These are phyloP conservation scores for Sebastes melanostomus DNA, from an alignment of 2,797 vertebrate species.

Conservation along the genomic window DNA sequence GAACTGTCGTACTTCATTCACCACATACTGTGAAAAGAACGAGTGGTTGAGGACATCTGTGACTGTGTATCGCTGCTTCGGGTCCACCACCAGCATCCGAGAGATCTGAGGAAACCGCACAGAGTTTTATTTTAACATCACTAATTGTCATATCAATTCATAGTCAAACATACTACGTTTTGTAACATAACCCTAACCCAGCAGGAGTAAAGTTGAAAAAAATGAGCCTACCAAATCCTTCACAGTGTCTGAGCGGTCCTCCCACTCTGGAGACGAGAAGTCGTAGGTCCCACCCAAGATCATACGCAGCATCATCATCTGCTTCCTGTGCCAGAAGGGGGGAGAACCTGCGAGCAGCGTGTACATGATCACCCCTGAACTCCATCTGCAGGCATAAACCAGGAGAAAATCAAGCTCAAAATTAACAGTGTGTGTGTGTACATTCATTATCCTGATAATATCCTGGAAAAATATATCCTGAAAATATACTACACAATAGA, in stretches of 20 bases:
- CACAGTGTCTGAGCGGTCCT: slow-evolving; percentile 94
- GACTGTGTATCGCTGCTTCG: slow-evolving; percentile 85
- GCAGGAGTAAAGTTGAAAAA: not conserved
- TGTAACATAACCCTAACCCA: not conserved
- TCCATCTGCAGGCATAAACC: slow-evolving; percentile 86
- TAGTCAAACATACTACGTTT: not conserved
- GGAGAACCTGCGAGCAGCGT: slow-evolving; percentile 95
- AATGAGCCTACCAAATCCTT: slow-evolving; percentile 91
- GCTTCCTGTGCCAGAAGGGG: slow-evolving; percentile 98
- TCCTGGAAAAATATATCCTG: not conserved
- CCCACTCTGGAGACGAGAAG: slow-evolving; percentile 94
- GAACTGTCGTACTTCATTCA: slow-evolving; percentile 93
- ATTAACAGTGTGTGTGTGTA: not conserved
- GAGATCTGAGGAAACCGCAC: slow-evolving; percentile 84
- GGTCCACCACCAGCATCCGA: slow-evolving; percentile 91
- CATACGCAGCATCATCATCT: slow-evolving; percentile 98
- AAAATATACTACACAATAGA: not conserved
- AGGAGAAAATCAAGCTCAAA: not conserved
- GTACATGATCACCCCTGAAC: slow-evolving; percentile 97
- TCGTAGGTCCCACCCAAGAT: slow-evolving; percentile 91
- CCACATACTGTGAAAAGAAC: slow-evolving; percentile 96
- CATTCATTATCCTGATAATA: not conserved
- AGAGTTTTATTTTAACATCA: not conserved
- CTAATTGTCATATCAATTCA: no score
- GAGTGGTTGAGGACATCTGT: slow-evolving; percentile 89